phyloP scores from a whole-genome alignment of 2,888 invertebrate species.

The Parthenolecanium corni region DNA sequence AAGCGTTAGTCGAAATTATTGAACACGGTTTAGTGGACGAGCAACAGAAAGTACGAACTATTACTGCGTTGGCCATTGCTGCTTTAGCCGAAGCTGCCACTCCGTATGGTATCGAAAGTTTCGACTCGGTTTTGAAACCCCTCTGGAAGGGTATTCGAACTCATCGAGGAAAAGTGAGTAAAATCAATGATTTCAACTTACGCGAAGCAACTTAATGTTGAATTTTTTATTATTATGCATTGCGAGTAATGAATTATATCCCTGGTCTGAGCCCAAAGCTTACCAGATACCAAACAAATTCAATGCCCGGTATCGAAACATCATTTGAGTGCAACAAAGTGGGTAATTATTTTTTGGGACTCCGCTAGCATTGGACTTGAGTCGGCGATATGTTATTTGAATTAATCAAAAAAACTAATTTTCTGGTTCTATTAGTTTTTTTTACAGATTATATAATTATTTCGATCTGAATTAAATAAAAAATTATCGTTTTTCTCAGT shows the following conservation, averaged over 20 bases:
- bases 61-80: slow-evolving; percentile 95
- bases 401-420: too few relatives aligned
- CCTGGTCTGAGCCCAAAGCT: too few relatives aligned
- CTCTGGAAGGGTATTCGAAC: slow-evolving; percentile 83
- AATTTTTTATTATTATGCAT: not conserved
- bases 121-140: slow-evolving; percentile 97
- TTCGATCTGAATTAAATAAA: too few relatives aligned
- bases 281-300: too few relatives aligned
- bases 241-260: not conserved
- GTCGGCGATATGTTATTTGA: too few relatives aligned
- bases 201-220: not conserved
- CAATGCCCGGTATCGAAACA: too few relatives aligned
- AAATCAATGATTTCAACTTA: not conserved
- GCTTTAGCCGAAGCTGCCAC: slow-evolving; percentile 98
- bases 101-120: slow-evolving; percentile 99
- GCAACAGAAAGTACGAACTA: slow-evolving; percentile 97
- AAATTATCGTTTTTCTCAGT: too few relatives aligned
- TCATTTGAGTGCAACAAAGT: too few relatives aligned
- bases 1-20: slow-evolving; percentile 96
- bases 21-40: slow-evolving; percentile 96
- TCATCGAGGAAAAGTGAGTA: slow-evolving; percentile 48
- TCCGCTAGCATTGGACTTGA: too few relatives aligned
- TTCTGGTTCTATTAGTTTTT: too few relatives aligned
- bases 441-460: too few relatives aligned
- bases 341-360: too few relatives aligned